phyloP scores from a whole-genome alignment of 2,797 vertebrate species.

The Phrynocephalus forsythii region DNA sequence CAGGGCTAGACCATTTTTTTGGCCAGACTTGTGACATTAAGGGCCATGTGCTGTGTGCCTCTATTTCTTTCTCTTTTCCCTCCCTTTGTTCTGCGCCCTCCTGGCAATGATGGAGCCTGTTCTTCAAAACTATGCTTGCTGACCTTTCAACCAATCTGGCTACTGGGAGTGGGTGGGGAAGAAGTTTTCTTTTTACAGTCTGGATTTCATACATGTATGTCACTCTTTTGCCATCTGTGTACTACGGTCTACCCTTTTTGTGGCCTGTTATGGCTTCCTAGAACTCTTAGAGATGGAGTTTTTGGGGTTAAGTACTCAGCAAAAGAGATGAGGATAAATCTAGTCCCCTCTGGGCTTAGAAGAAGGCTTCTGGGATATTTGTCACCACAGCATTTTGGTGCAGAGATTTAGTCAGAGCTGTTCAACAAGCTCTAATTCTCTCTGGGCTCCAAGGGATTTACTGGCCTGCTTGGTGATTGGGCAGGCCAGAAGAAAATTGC shows the following conservation, averaged over 20 bases:
- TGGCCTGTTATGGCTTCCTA: not conserved
- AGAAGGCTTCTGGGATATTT: slow-evolving; percentile 35
- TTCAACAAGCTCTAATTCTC: slow-evolving; percentile 58
- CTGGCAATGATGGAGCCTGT: no score
- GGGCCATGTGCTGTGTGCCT: no score
- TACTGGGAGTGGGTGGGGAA: no score
- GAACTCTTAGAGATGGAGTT: not conserved
- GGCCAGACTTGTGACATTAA: no score
- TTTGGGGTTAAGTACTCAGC: slow-evolving; percentile 2
- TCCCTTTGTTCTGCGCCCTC: no score
- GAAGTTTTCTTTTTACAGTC: not conserved
- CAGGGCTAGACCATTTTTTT: not conserved
- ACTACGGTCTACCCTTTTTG: not conserved
- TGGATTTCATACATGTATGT: no score
- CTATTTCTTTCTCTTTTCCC: no score
- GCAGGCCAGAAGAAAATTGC: slow-evolving; percentile 51
- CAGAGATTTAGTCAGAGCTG: slow-evolving; percentile 51
- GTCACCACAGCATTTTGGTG: slow-evolving; percentile 43
- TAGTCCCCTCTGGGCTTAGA: slow-evolving; percentile 13
- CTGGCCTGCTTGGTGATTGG: slow-evolving; percentile 42
- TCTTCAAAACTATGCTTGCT: no score
- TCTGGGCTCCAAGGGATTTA: slow-evolving; percentile 56
- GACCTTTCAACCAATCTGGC: no score
- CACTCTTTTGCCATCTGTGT: no score
- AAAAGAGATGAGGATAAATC: slow-evolving; percentile 7